Evolutionary conservation across 2,888 invertebrate genomes (phyloP).

Genomic region (Drosophila emarginata): DNA sequence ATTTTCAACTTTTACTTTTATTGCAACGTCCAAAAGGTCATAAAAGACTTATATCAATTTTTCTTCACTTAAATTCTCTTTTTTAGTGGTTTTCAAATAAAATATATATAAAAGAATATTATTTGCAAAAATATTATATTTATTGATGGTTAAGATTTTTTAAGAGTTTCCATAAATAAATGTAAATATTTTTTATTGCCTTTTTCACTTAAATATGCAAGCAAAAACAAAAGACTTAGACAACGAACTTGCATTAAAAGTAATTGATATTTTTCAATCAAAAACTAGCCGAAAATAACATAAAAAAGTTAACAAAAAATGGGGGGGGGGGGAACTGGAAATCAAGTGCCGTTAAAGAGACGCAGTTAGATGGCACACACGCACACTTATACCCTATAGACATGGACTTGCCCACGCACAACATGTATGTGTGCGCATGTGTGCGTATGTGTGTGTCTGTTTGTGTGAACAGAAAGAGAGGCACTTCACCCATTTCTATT

Average conservation of each 20-base stretch:
- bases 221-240: conserved; percentile 11
- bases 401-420: conserved; percentile 44
- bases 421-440: conserved; percentile 17
- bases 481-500: conserved; percentile 43
- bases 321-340: too few species aligned
- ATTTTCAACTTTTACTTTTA: too few species aligned
- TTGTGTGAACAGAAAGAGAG: conserved; percentile 10
- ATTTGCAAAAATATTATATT: too few species aligned
- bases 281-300: conserved; percentile 1
- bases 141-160: too few species aligned
- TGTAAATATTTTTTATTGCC: too few species aligned
- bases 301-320: not conserved
- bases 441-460: not conserved
- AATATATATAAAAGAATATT: too few species aligned
- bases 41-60: too few species aligned
- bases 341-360: conserved; percentile 73
- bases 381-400: conserved; percentile 3
- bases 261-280: conserved; percentile 9
- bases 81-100: too few species aligned
- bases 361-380: conserved; percentile 49
- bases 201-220: too few species aligned
- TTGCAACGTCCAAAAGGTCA: too few species aligned
- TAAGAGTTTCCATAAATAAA: too few species aligned
- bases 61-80: too few species aligned
- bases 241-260: conserved; percentile 34